Base-by-base conservation (phyloP, 2,113 vertebrate species). In the Ctenodactylus gundi region DNA sequence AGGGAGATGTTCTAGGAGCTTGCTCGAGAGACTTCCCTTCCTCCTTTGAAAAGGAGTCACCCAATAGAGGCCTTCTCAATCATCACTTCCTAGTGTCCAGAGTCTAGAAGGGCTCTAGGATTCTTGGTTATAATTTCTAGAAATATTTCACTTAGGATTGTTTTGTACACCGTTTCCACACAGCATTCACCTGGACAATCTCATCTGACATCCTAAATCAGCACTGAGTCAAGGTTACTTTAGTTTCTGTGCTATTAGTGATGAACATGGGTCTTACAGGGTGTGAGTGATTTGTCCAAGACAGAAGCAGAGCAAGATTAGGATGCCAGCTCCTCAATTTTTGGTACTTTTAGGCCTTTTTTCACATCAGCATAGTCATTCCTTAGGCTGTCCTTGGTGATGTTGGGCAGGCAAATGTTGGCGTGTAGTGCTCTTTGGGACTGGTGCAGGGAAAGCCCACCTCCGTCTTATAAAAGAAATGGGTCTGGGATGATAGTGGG, bases 201-300 rank as follows among this genome's bases (percentile, higher is more conserved):
- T 87, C 25, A 57, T 41, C 10, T 72, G 49, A 14, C 17, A 15
- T 55, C 68, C 53, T 29, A 67, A 41, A 44, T 64, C 34, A 65
- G 29, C n/a, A 18, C 8, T 18, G 41, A 8, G 18, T 20, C 1
- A 39, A 7, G 27, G 14, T 51, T 36, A 39, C 44, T 51, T 55
- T 73, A 18, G 70, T 78, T 41, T 70, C 29, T 58, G 29, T 36
- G 60, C 57, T 90, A 17, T 20, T 41, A 25, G 60, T 39, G 51
- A 93, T 68, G 67, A 73, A 88, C 39, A 58, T 17, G 7, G 46
- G n/a, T 68, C 41, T 67, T 23, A 85, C 46, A n/a, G n/a, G 64
- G 20, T 34, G 41, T 25, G 58, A 23, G 57, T 29, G 49, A 83
- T 53, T 85, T 81, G 36, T 65, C 57, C 53, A 46, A 62, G 44